A percentile compares a stretch with the other conserved stretches of the same genome.
Evolutionary conservation across 1,140 invertebrate species (phyloP).

Genomic region (Mycetomoellerius zeteki): DNA sequence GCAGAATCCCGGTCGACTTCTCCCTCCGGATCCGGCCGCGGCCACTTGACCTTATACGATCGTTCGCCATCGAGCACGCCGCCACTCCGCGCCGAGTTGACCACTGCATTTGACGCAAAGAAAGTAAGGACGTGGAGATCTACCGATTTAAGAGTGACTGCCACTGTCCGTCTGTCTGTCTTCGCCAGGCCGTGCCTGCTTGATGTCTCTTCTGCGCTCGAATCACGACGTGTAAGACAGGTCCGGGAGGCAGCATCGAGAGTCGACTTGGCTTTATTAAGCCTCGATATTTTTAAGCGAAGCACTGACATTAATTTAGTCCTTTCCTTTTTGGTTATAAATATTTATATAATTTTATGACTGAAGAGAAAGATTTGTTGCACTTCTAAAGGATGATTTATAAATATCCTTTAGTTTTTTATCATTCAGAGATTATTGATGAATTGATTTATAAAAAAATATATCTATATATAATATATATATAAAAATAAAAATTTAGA

Average conservation of each 20-base stretch:
- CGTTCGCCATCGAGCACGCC: constrained; percentile 72
- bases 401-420: background rate
- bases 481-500: too few relatives aligned
- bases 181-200: constrained; percentile 40
- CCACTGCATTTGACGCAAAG: constrained; percentile 81
- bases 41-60: constrained; percentile 83
- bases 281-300: background rate
- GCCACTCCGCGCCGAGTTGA: constrained; percentile 61
- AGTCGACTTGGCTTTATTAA: constrained; percentile 15
- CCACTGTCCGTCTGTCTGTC: constrained; percentile 67
- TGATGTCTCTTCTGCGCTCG: constrained; percentile 74
- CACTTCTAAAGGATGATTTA: background rate
- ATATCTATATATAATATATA: background rate
- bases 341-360: background rate
- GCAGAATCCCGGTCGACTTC: constrained; percentile 82
- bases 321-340: background rate
- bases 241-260: background rate
- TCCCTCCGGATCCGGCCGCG: constrained; percentile 79
- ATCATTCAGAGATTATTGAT: background rate
- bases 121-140: constrained; percentile 81
- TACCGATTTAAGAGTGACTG: constrained; percentile 78
- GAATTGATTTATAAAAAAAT: background rate
- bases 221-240: constrained; percentile 63
- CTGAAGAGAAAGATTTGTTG: background rate
- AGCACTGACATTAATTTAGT: background rate